Evolutionary conservation across 2,888 invertebrate genomes (phyloP).

Genomic region (Troglohyphantes excavatus): DNA sequence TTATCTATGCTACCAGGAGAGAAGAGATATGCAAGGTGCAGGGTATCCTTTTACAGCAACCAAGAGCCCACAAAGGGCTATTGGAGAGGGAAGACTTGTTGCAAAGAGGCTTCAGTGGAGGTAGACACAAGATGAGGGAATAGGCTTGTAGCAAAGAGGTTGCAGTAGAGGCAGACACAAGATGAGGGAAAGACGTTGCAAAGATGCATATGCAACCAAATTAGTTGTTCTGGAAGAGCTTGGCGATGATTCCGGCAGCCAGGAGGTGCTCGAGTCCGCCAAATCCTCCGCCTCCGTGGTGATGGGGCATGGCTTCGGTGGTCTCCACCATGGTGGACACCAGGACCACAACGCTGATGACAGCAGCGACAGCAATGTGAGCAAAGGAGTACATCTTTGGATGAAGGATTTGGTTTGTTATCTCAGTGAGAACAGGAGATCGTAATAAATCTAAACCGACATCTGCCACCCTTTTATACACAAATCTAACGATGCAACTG

Average conservation of each 20-base stretch:
- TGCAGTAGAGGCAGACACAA: too few relatives aligned
- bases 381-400: constrained; percentile 26
- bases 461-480: constrained; percentile 26
- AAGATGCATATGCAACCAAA: too few relatives aligned
- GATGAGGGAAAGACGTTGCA: too few relatives aligned
- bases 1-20: too few relatives aligned
- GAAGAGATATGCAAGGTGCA: neutral
- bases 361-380: neutral
- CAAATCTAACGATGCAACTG: neutral
- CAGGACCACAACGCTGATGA: constrained; percentile 4
- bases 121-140: too few relatives aligned
- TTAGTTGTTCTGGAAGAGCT: constrained; percentile 47
- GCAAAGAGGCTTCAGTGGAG: too few relatives aligned
- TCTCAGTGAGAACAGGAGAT: neutral
- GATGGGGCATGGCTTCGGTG: constrained; percentile 30
- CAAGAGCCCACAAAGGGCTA: too few relatives aligned
- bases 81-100: too few relatives aligned
- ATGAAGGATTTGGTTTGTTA: neutral
- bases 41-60: too few relatives aligned
- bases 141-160: too few relatives aligned
- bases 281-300: neutral
- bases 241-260: constrained; percentile 60
- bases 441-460: neutral
- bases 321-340: constrained; percentile 19
- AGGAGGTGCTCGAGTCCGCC: constrained; percentile 27